phyloP scores from a whole-genome alignment of 2,888 invertebrate genomes.

The Melikaiella ostensackeni region DNA sequence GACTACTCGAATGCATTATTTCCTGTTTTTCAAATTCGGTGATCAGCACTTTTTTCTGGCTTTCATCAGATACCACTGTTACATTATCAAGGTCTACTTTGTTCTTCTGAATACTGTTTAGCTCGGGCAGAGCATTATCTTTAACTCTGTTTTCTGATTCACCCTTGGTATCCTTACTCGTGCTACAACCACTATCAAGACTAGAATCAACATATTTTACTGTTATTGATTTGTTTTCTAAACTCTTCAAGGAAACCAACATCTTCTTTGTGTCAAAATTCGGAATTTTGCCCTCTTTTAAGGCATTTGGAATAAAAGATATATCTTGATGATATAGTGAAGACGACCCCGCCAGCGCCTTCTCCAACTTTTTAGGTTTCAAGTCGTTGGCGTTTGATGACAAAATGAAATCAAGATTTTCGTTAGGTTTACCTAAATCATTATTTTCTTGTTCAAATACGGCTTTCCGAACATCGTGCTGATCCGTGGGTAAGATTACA shows the following conservation, averaged over 20 bases:
- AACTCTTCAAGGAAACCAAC: too few relatives aligned
- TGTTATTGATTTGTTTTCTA: too few relatives aligned
- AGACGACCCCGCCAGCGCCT: neutral
- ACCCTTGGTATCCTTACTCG: neutral
- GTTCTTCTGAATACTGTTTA: neutral
- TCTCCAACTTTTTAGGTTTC: neutral
- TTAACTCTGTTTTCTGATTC: neutral
- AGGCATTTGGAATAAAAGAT: neutral
- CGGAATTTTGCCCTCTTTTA: neutral
- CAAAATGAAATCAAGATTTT: neutral
- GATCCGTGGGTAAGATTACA: neutral
- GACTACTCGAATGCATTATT: neutral
- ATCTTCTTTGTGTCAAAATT: neutral
- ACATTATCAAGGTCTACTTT: too few relatives aligned
- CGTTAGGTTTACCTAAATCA: neutral
- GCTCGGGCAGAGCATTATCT: neutral
- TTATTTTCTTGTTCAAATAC: neutral
- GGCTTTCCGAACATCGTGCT: neutral
- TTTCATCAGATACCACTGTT: neutral
- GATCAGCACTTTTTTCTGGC: neutral
- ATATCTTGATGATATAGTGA: neutral
- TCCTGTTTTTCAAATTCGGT: neutral
- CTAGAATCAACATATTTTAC: too few relatives aligned
- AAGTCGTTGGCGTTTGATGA: neutral
- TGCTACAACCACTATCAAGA: neutral